Evolutionary conservation across 2,113 vertebrate genomes (phyloP), one percentile per base, ranked within the genome.

Genomic region (Indri indri): DNA sequence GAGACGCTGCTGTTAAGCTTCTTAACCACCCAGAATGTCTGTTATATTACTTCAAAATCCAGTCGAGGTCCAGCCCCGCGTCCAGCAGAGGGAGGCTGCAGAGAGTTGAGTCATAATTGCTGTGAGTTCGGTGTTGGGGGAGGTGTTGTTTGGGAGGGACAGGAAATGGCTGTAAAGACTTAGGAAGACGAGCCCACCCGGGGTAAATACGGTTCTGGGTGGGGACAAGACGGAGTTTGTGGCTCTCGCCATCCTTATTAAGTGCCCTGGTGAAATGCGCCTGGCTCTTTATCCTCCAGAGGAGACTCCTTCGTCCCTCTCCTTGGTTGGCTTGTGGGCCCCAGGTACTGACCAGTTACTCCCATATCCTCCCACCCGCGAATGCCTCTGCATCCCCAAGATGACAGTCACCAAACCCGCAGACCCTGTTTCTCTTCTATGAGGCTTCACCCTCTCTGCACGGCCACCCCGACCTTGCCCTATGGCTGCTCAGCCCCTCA

Each of bases 381-480:
- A 6, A 37, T 54, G 27, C 17, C 50, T 47, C 61, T 13, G 23
- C 18, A 45, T 6, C 9, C 8, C 23, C 45, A 45, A 30, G 32
- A 18, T 23, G 50, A 47, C 6, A 18, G 1, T 6, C 66, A 32
- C n/a, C 5, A 9, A 76, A 66, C 22, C 37, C 1, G 0, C 50
- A 63, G 40, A n/a, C 18, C 57, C 37, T 12, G 4, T 17, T 57
- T 70, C 71, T 61, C 61, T 45, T 13, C 11, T 16, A 6, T 16
- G 9, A 14, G 13, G 40, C 6, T 20, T 8, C 23, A 10, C 8
- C 16, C 8, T 59, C 34, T 42, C 4, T 8, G n/a, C 5, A 4
- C 4, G 0, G 5, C 50, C 14, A 20, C 37, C 10, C 8, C 3
- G 8, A 4, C 6, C 8, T 76, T 12, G 52, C 4, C 47, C 11